Evolutionary conservation across 2,888 invertebrate species (phyloP), one percentile per base, ranked within the genome.

Genomic region (Macropis europaea): DNA sequence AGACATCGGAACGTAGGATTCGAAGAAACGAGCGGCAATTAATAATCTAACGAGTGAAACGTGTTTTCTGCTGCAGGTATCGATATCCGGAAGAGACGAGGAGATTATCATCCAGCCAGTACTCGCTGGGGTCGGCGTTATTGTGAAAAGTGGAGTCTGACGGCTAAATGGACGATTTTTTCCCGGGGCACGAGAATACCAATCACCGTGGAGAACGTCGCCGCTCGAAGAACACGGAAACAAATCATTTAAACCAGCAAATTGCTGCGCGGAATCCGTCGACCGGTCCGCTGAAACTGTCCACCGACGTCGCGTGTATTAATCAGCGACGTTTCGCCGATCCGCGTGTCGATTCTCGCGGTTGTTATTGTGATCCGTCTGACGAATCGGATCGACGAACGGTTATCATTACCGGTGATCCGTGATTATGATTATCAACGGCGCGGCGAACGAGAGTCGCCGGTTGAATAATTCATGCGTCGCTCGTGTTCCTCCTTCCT

Each of bases 21-120:
- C n/a, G n/a, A n/a, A n/a, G n/a, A n/a, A n/a, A n/a, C n/a, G n/a
- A n/a, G n/a, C n/a, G n/a, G n/a, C n/a, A n/a, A n/a, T n/a, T n/a
- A n/a, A n/a, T n/a, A n/a, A n/a, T n/a, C n/a, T n/a, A n/a, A n/a
- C n/a, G n/a, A n/a, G 11, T 32, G 9, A 43, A 4, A 9, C 3
- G 7, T 5, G n/a, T 50, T 69, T 53, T 66, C n/a, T 82, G 81
- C 85, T 85, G 3, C 80, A 86, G 87, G 84, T 86, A 85, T 52
- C 82, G 82, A 17, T 82, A 82, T 57, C 75, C 82, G 42, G 82
- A 83, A 54, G 74, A 74, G 45, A 47, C 71, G 11, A 68, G 63
- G 43, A 63, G 81, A 56, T 61, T 75, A 60, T 52, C 78, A 42
- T 66, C 73, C 15, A 69, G 76, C 53, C 64, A 60, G 38, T 75